Evolutionary conservation across 2,888 invertebrate species (phyloP), one percentile per base, ranked within the genome.

Genomic region (Thecophora atra): DNA sequence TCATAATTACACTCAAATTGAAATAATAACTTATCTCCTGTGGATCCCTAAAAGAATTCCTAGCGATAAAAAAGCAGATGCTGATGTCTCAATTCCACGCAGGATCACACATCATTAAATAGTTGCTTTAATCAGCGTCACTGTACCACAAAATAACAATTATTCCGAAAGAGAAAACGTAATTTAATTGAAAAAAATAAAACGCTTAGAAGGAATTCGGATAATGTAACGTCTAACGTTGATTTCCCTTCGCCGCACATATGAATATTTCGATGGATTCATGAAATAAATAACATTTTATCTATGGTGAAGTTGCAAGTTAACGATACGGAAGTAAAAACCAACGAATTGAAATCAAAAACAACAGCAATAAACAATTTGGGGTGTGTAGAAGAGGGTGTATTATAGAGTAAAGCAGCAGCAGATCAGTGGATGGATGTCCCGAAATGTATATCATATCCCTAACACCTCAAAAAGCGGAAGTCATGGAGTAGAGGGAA

Each of bases 71-170:
- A 60, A 60, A 17, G 60, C 60, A 60, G 60, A 60, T 60, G 30
- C 15, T 60, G 19, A 30, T 28, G 28, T 4, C 3, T 17, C 2
- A n/a, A 60, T 11, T 15, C 15, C 30, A 8, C 15, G 60, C 60
- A 60, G n/a, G 17, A 28, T 30, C 30, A 60, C 30, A 30, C 30
- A 58, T 30, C 28, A 15, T 2, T 6, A 60, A 26, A 30, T 56
- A 26, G 60, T 60, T 21, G 30, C 42, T 64, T 42, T 42, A 42
- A 64, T 64, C 64, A 64, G n/a, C 17, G 64, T 64, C 64, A 64
- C 17, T 64, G 64, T 42, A 64, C 44, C 37, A n/a, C n/a, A 37
- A 42, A 44, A 44, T 42, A 11, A 15, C 37, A 64, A 64, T 64
- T 64, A 64, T 63, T 63, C 42, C 13, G 62, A 37, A 30, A 8